A percentile compares a stretch with the other conserved stretches of the same genome.
Evolutionary conservation across 2,888 invertebrate genomes (phyloP).

Genomic region (Linnaemya tessellans): DNA sequence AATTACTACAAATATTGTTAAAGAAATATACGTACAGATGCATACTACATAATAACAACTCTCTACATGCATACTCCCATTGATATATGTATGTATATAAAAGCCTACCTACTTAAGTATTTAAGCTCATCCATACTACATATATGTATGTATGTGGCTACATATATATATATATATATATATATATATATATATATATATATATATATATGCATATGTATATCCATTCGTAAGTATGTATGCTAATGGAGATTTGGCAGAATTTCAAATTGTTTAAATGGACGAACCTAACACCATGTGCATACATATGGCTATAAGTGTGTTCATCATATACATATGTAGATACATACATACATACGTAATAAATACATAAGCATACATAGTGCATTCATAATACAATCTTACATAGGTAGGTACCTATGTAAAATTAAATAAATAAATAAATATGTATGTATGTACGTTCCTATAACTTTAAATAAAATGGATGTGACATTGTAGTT

Average conservation of each 20-base stretch:
- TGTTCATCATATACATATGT: no score
- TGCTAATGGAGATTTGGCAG: slow-evolving; percentile 57
- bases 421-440: neutral
- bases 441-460: neutral
- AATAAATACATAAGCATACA: neutral
- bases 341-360: neutral
- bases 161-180: neutral
- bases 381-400: neutral
- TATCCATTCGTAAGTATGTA: neutral
- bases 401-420: neutral
- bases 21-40: neutral
- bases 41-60: neutral
- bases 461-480: no score
- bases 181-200: neutral
- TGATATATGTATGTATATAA: neutral
- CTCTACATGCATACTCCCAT: no score
- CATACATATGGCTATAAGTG: neutral
- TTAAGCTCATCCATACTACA: no score
- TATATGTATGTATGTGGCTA: neutral
- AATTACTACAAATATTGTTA: neutral
- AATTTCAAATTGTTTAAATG: slow-evolving; percentile 40
- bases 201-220: neutral
- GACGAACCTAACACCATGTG: no score
- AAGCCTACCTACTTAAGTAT: no score
- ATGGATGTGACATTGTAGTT: no score